Percentiles rank a stretch among this genome's conserved stretches.
Conservation (phyloP, 2,113 vertebrate species). For the Columbina picui region DNA sequence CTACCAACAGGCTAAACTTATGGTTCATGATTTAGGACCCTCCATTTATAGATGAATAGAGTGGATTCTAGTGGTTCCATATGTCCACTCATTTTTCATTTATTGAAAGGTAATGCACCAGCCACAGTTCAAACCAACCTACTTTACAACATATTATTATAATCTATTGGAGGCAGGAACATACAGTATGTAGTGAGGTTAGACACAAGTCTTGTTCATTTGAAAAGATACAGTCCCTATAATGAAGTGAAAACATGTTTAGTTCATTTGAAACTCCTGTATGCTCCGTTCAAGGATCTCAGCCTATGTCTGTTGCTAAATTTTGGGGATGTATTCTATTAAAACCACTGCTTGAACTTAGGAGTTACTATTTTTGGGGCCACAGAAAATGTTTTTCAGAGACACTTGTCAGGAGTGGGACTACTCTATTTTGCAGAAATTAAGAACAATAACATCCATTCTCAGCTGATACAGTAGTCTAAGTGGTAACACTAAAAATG, state of each 20-base stretch:
- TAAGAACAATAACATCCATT: not conserved
- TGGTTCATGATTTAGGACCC: slow-evolving; percentile 11
- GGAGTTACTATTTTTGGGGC: not conserved
- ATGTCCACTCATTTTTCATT: slow-evolving; percentile 38
- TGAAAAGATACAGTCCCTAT: not conserved
- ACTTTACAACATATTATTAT: not conserved
- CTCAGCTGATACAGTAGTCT: not conserved
- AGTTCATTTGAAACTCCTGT: not conserved
- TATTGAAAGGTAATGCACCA: not conserved
- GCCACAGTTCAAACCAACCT: slow-evolving; percentile 10
- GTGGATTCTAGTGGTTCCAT: slow-evolving; percentile 48
- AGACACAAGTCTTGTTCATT: not conserved
- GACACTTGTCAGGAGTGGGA: not conserved
- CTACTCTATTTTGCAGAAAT: not conserved
- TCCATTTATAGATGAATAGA: slow-evolving; percentile 15
- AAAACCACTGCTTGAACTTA: not conserved
- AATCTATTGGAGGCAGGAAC: not conserved
- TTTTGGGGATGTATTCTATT: not conserved
- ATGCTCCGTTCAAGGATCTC: not conserved
- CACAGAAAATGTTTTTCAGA: not conserved
- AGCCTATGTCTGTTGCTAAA: not conserved
- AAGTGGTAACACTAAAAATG: not conserved
- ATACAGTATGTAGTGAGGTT: not conserved
- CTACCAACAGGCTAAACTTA: slow-evolving; percentile 27
- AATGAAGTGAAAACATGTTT: not conserved